Evolutionary conservation across 1,140 invertebrate species (phyloP), one percentile per base, ranked within the genome.

Genomic region (Solen grandis): DNA sequence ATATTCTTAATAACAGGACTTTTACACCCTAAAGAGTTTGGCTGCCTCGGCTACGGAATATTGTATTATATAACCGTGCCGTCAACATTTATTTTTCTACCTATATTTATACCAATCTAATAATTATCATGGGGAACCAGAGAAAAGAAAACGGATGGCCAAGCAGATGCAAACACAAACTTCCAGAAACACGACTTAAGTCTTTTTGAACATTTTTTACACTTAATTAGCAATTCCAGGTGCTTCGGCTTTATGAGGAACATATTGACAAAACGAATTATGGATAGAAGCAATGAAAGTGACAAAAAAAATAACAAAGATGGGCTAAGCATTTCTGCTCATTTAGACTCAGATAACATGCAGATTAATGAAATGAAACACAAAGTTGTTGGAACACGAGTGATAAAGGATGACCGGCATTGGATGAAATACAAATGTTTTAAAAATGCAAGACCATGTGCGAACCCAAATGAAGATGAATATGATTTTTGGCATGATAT

Each of bases 91-190:
- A 93, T 99, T 80, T 95, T 99, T 27, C 94, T 99, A 83, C 98
- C 99, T 90, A 94, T 99, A 46, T 99, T 99, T 81, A 98, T 98
- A 90, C 99, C 99, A 93, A 92, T 99, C 60, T 99, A 99, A 88
- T 96, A 98, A 63, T 98, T 99, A 81, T 96, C 98, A 0, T 99
- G 98, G 98, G 98, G 98, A 88, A 99, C 98, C 0, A 94, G 98
- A 82, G 98, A 99, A 94, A 97, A 99, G 94, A 97, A 55, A 25
- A 35, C 33, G n/a, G 25, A 31, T 19, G n/a, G 16, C 1, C 5
- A 52, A 3, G 19, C 46, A 27, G 13, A 19, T 57, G 25, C 5
- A 25, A 5, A 27, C 8, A 22, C 8, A 10, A 57, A 14, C 5
- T 13, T 13, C 10, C 8, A 25, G 25, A 14, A 57, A n/a, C 25